These are phyloP conservation scores for Anisognathus igniventris DNA, from an alignment of 2,797 vertebrate genomes.

Conservation along the genomic window DNA sequence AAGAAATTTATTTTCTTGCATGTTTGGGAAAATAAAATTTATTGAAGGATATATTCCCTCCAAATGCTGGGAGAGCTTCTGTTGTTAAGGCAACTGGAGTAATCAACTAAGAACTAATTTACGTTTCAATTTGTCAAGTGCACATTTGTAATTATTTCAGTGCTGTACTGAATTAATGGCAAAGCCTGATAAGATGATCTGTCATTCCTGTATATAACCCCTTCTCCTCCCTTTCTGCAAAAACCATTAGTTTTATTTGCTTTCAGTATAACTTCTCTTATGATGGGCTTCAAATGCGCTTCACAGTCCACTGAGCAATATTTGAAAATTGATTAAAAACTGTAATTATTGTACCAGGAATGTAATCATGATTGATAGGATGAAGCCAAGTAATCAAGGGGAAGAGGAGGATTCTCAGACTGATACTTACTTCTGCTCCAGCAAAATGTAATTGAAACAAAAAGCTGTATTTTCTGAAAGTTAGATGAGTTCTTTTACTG, in stretches of 20 bases:
- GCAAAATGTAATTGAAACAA: neutral
- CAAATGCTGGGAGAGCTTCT: neutral
- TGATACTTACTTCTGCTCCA: neutral
- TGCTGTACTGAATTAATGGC: neutral
- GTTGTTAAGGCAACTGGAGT: neutral
- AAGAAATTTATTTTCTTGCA: neutral
- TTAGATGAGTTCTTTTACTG: neutral
- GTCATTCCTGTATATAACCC: neutral
- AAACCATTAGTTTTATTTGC: neutral
- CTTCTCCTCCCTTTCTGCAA: neutral
- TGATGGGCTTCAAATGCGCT: neutral
- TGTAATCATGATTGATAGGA: conserved; percentile 32
- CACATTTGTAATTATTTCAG: conserved; percentile 21
- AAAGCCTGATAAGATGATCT: neutral
- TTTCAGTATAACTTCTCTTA: neutral
- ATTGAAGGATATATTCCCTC: neutral
- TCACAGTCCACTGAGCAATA: conserved; percentile 16
- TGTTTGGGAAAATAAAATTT: conserved; percentile 22
- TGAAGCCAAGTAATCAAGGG: neutral
- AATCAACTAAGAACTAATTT: conserved; percentile 7
- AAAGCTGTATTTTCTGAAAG: neutral
- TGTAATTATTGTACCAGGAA: conserved; percentile 32
- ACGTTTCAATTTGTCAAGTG: conserved; percentile 13
- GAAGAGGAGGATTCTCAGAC: neutral
- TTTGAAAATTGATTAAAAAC: conserved; percentile 52